Conservation (phyloP, 2,113 vertebrate species). For the Carettochelys insculpta region DNA sequence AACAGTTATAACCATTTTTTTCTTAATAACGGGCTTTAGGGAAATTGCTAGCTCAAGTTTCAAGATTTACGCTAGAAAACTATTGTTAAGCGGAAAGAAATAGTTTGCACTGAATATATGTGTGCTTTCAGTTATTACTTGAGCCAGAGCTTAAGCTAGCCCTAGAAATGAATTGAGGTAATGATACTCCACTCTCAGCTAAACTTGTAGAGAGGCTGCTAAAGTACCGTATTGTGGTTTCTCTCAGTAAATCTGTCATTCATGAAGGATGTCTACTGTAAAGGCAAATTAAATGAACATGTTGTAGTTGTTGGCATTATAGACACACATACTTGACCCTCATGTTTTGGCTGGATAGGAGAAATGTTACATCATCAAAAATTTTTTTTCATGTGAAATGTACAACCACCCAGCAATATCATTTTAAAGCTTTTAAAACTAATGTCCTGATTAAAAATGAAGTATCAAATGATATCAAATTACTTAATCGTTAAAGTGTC, state of each 20-base stretch:
- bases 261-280: conserved; percentile 33
- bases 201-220: conserved; percentile 26
- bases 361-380: conserved; percentile 43
- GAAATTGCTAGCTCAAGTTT: not conserved
- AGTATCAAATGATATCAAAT: not conserved
- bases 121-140: not conserved
- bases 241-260: conserved; percentile 23
- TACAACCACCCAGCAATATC: not conserved
- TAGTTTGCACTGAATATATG: not conserved
- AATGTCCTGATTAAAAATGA: conserved; percentile 37
- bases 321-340: conserved; percentile 28
- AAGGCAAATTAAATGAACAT: conserved; percentile 26
- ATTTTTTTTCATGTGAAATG: conserved; percentile 38
- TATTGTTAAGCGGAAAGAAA: not conserved
- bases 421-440: conserved; percentile 28
- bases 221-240: not conserved
- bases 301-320: conserved; percentile 42
- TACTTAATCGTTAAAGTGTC: not conserved
- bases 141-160: not conserved
- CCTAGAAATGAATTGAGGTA: not conserved
- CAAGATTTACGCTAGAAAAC: not conserved
- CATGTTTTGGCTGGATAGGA: conserved; percentile 29
- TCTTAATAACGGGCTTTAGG: not conserved
- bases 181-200: not conserved
- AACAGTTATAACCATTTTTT: not conserved